Evolutionary conservation across 1,140 invertebrate genomes (phyloP).

Genomic region (Bilobella aurantiaca): DNA sequence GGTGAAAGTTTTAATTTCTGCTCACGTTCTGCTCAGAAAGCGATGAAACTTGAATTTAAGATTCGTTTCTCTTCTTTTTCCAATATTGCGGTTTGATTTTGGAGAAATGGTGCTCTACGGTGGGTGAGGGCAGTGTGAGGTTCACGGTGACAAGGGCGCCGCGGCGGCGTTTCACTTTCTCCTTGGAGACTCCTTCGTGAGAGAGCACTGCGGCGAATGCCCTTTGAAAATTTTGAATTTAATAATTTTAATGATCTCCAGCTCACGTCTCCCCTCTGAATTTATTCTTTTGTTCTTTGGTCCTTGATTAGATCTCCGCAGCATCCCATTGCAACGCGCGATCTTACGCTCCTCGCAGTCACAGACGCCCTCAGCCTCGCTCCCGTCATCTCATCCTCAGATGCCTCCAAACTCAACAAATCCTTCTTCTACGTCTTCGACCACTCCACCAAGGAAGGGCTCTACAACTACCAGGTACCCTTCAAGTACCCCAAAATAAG

Average conservation of each 20-base stretch:
- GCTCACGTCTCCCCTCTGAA: background rate
- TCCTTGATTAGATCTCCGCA: constrained; percentile 52
- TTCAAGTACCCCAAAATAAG: too few species aligned
- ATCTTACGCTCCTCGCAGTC: constrained; percentile 82
- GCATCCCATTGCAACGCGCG: constrained; percentile 81
- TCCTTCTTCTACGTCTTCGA: constrained; percentile 87
- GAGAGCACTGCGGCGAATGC: too few species aligned
- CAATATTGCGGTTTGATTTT: too few species aligned
- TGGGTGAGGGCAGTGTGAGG: too few species aligned
- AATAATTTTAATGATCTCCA: constrained; percentile 8
- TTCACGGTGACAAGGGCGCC: too few species aligned
- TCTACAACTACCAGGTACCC: constrained; percentile 48
- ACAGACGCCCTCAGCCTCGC: constrained; percentile 86
- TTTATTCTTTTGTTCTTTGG: background rate
- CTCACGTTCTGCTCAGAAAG: background rate
- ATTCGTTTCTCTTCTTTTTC: background rate
- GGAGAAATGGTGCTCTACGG: too few species aligned
- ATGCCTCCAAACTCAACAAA: constrained; percentile 39
- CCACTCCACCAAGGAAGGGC: constrained; percentile 82
- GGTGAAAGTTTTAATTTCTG: background rate
- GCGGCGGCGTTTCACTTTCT: too few species aligned
- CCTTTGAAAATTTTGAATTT: background rate
- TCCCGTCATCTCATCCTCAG: constrained; percentile 47
- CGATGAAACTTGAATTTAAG: background rate
- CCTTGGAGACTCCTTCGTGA: too few species aligned